Evolutionary conservation across 2,797 vertebrate genomes (phyloP).

Genomic region (Halcyon chelicuti): DNA sequence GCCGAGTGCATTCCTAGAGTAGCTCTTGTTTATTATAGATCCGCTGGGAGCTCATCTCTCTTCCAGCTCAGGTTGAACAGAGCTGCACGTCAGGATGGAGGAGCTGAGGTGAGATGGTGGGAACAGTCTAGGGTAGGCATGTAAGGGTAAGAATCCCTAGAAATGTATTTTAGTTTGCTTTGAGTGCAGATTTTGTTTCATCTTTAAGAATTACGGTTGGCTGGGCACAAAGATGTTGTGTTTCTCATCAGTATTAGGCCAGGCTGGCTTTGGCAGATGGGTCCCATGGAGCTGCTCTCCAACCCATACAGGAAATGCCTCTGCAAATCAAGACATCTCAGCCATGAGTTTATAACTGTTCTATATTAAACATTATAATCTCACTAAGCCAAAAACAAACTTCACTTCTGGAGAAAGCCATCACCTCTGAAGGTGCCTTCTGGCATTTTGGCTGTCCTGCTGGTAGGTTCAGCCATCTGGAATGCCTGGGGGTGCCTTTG

Average conservation of each 20-base stretch:
- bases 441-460: background rate
- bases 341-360: background rate
- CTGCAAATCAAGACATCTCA: background rate
- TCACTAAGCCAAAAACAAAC: background rate
- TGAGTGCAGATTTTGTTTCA: background rate
- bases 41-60: background rate
- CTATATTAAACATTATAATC: background rate
- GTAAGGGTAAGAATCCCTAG: background rate
- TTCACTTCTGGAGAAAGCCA: background rate
- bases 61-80: background rate
- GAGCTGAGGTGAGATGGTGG: background rate
- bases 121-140: background rate
- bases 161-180: background rate
- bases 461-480: background rate
- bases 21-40: slow-evolving; percentile 7
- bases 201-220: background rate
- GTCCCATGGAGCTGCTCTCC: background rate
- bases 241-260: background rate
- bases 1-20: background rate
- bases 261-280: background rate
- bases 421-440: background rate
- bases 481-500: background rate
- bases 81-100: background rate
- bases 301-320: accelerated
- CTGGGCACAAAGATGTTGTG: background rate